Conservation (phyloP, 2,113 vertebrate species). For the Corydoras sp. region DNA sequence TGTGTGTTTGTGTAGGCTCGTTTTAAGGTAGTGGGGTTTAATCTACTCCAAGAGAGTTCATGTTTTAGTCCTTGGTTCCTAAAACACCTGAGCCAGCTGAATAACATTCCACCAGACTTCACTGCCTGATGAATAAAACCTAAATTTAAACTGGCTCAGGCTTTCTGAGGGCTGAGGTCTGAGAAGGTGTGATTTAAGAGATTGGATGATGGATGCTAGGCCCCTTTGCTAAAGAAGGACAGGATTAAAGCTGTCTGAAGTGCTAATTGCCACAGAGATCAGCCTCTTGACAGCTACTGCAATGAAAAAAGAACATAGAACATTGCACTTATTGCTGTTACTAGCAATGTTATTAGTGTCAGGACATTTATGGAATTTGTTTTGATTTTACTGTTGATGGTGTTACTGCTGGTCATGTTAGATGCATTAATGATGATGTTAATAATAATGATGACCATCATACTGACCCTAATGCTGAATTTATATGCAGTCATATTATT, state of each 20-base stretch:
- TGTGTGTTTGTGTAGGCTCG: neutral
- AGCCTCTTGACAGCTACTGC: neutral
- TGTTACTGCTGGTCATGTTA: too few relatives aligned
- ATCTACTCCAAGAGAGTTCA: neutral
- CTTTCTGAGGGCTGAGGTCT: neutral
- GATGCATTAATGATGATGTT: too few relatives aligned
- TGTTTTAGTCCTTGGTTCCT: neutral
- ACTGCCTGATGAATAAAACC: neutral
- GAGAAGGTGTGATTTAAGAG: neutral
- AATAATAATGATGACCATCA: too few relatives aligned
- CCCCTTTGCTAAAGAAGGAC: neutral
- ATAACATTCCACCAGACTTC: neutral
- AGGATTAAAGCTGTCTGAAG: neutral
- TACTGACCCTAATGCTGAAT: too few relatives aligned
- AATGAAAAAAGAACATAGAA: neutral
- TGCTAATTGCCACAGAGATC: neutral
- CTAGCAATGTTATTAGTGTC: neutral
- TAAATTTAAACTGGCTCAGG: neutral
- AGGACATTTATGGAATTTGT: neutral
- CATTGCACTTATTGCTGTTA: neutral
- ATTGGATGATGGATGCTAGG: neutral
- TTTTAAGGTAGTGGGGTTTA: neutral
- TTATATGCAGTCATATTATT: too few relatives aligned
- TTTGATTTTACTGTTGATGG: neutral
- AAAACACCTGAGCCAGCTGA: constrained; percentile 3